phyloP scores from a whole-genome alignment of 2,113 vertebrate genomes.

The Calonectris borealis region DNA sequence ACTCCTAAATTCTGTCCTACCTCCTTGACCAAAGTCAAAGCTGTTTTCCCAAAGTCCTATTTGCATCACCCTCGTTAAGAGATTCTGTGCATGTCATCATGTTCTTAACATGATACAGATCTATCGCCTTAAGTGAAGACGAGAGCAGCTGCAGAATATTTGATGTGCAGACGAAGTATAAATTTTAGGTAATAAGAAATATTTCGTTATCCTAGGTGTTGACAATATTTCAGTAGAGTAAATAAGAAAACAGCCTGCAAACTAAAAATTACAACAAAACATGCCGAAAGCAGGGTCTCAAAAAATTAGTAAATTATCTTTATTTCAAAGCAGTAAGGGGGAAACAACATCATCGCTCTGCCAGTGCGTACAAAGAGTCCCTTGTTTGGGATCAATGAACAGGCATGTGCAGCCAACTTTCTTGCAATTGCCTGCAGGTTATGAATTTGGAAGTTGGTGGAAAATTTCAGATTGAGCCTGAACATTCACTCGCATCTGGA shows the following conservation, averaged over 20 bases:
- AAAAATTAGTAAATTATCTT: neutral
- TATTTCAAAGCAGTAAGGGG: neutral
- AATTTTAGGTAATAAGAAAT: neutral
- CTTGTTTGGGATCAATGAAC: neutral
- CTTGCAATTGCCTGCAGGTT: conserved; percentile 63
- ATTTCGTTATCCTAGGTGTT: neutral
- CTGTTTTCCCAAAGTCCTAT: neutral
- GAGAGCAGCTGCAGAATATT: neutral
- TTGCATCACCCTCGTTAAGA: neutral
- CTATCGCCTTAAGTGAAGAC: neutral
- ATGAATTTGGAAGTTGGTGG: conserved; percentile 33
- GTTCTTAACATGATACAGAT: neutral
- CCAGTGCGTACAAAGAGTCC: neutral
- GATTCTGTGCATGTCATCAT: neutral
- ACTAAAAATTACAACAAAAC: neutral
- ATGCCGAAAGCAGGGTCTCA: neutral
- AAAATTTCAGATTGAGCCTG: conserved; percentile 46
- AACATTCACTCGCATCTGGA: conserved; percentile 41
- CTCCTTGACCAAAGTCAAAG: neutral
- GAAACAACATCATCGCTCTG: neutral
- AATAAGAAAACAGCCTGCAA: conserved; percentile 1
- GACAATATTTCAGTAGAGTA: neutral
- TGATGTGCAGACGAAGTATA: neutral
- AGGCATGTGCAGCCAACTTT: conserved; percentile 64
- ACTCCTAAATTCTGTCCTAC: neutral